Evolutionary conservation across 2,113 vertebrate species (phyloP).

Genomic region (Perognathus longimembris): DNA sequence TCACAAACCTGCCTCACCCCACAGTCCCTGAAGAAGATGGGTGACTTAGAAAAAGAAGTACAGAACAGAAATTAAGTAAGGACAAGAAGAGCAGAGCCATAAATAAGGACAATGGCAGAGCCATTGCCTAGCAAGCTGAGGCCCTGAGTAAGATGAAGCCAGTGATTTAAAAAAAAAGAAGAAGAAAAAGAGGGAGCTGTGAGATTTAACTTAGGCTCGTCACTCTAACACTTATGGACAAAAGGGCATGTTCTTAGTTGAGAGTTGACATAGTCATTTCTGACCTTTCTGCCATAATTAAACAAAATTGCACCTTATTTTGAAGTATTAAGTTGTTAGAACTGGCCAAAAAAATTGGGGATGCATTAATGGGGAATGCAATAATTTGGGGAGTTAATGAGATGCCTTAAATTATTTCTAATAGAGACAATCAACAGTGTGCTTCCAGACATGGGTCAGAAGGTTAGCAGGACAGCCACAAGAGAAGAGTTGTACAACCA

Average conservation of each 20-base stretch:
- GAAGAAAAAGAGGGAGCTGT: neutral
- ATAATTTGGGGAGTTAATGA: neutral
- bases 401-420: neutral
- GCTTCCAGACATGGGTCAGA: neutral
- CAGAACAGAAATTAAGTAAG: neutral
- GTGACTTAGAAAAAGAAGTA: neutral
- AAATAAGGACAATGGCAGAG: too few relatives aligned
- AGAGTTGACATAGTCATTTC: neutral
- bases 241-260: neutral
- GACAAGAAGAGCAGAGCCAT: too few relatives aligned
- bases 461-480: neutral
- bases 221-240: neutral
- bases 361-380: too few relatives aligned
- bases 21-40: neutral
- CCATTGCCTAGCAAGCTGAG: too few relatives aligned
- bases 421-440: neutral
- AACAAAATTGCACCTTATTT: neutral
- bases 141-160: neutral
- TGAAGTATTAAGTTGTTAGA: neutral
- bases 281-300: neutral
- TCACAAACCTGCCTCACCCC: neutral
- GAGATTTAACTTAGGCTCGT: neutral
- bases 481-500: neutral
- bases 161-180: too few relatives aligned
- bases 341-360: neutral